These are phyloP conservation scores for Ormyrus rosae DNA, from an alignment of 2,888 invertebrate genomes.

Conservation along the genomic window DNA sequence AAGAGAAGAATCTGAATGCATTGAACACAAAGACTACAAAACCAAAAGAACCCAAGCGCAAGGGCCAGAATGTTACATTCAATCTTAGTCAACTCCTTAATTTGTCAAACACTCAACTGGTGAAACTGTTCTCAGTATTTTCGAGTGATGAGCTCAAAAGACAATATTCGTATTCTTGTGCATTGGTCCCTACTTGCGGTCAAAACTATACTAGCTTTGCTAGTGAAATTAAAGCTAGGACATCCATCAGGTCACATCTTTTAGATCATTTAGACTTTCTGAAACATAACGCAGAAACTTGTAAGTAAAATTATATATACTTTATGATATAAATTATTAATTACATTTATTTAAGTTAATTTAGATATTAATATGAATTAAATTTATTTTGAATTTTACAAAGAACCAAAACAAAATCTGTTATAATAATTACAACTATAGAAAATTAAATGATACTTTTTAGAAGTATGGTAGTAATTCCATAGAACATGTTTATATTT, in stretches of 20 bases:
- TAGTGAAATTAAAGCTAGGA: constrained; percentile 77
- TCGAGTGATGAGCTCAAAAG: constrained; percentile 77
- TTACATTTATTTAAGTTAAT: not conserved
- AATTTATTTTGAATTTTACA: not conserved
- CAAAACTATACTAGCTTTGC: constrained; percentile 78
- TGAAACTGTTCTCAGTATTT: constrained; percentile 77
- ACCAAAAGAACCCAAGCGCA: constrained; percentile 44
- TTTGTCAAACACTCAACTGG: constrained; percentile 76
- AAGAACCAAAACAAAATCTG: no score
- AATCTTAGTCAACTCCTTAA: constrained; percentile 68
- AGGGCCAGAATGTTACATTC: constrained; percentile 56
- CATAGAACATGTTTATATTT: not conserved
- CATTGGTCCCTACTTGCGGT: constrained; percentile 76
- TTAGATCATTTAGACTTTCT: constrained; percentile 74
- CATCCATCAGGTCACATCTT: constrained; percentile 77
- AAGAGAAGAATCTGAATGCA: constrained; percentile 67
- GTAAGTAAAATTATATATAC: constrained; percentile 62
- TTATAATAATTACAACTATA: no score
- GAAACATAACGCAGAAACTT: constrained; percentile 67
- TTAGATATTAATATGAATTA: not conserved
- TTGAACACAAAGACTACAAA: constrained; percentile 58
- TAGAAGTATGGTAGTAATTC: not conserved
- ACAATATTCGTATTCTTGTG: constrained; percentile 77
- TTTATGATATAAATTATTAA: not conserved
- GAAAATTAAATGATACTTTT: constrained; percentile 3